Conservation (phyloP, 2,797 vertebrate species). For the Gobio occitaniae region DNA sequence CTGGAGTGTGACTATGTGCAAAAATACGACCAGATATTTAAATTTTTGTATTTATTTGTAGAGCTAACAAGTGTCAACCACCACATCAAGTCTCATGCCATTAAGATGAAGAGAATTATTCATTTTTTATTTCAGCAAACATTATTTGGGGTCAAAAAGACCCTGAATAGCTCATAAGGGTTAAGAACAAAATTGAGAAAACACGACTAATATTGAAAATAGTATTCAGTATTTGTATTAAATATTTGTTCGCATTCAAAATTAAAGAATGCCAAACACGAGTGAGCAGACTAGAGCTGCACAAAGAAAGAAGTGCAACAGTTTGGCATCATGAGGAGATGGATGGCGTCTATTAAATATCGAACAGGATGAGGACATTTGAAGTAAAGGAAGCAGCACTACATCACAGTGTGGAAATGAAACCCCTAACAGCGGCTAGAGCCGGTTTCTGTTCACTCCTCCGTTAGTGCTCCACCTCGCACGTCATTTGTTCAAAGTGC, state of each 20-base stretch:
- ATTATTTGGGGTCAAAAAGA: too few relatives aligned
- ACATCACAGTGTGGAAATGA: conserved; percentile 40
- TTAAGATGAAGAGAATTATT: too few relatives aligned
- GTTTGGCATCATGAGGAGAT: conserved; percentile 11
- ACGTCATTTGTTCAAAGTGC: neutral
- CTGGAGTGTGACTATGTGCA: too few relatives aligned
- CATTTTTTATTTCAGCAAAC: too few relatives aligned
- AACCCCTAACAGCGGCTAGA: neutral
- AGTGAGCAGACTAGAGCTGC: conserved; percentile 14
- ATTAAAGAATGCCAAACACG: neutral
- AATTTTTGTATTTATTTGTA: too few relatives aligned
- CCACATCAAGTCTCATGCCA: too few relatives aligned
- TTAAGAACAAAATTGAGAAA: neutral
- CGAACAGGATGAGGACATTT: conserved; percentile 21
- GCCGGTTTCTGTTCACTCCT: neutral
- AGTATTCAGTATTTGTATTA: neutral
- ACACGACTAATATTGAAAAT: neutral
- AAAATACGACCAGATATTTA: too few relatives aligned
- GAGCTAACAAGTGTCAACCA: too few relatives aligned
- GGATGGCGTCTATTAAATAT: conserved; percentile 16
- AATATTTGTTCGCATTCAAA: neutral
- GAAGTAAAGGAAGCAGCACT: conserved; percentile 8
- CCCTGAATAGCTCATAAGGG: too few relatives aligned
- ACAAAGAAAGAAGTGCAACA: conserved; percentile 2
- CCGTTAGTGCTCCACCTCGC: neutral